Percentiles rank a stretch among this genome's conserved stretches.
phyloP scores from a whole-genome alignment of 2,797 vertebrate species.

The Hypotaenidia philippensis region DNA sequence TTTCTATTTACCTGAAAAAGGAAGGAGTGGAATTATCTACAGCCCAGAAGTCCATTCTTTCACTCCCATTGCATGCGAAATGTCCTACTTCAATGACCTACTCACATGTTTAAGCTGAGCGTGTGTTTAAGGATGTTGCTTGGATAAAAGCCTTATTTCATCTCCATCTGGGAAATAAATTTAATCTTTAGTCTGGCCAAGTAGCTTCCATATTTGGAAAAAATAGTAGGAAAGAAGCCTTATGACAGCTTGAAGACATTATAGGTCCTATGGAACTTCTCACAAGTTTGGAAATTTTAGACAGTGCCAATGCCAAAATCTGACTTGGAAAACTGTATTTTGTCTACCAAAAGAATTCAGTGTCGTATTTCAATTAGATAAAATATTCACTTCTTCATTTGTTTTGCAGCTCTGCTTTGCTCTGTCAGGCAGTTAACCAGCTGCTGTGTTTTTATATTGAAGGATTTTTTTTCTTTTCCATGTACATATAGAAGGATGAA shows the following conservation, averaged over 20 bases:
- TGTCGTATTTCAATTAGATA: neutral
- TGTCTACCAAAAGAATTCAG: neutral
- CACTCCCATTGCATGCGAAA: neutral
- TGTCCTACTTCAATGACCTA: neutral
- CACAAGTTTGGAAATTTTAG: neutral
- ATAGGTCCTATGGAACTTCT: neutral
- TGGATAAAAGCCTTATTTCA: neutral
- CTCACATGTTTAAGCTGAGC: neutral
- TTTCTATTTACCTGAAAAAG: neutral
- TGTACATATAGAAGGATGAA: neutral
- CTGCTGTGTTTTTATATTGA: neutral
- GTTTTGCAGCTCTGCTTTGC: neutral
- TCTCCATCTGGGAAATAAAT: neutral
- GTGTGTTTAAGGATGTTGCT: neutral
- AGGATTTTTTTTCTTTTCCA: neutral
- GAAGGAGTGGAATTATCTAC: neutral
- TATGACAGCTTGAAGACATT: neutral
- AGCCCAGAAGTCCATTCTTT: neutral
- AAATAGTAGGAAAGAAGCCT: neutral
- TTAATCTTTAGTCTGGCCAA: neutral
- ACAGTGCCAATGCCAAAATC: neutral
- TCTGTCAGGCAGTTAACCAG: neutral
- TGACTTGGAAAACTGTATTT: neutral
- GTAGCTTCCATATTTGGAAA: neutral
- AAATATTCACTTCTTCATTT: neutral